A percentile compares a stretch with the other conserved stretches of the same genome.
Conservation (phyloP, 2,888 invertebrate genomes). For the Agonopterix arenella region DNA sequence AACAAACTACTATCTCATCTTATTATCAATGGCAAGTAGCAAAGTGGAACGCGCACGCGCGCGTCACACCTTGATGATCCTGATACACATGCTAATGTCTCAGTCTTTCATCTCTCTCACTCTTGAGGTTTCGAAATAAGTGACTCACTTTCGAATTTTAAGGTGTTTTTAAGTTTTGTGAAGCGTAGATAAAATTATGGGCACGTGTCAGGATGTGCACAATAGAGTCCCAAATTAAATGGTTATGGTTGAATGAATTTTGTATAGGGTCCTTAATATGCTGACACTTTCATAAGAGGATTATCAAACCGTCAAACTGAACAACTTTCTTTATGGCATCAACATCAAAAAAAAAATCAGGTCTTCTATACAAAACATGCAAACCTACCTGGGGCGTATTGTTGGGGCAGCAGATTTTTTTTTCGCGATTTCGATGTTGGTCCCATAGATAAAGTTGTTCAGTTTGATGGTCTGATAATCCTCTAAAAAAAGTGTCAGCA, state of each 20-base stretch:
- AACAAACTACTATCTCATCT: slow-evolving; percentile 24
- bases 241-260: background rate
- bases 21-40: slow-evolving; percentile 35
- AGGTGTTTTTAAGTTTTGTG: background rate
- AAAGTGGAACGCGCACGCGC: slow-evolving; percentile 44
- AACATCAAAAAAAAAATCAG: too few relatives aligned
- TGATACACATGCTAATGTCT: slow-evolving; percentile 34
- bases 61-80: slow-evolving; percentile 41
- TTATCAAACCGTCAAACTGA: too few relatives aligned
- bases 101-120: slow-evolving; percentile 9
- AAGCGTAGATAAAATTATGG: slow-evolving; percentile 6
- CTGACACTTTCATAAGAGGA: too few relatives aligned
- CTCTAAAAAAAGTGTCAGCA: too few relatives aligned
- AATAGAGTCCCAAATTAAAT: slow-evolving; percentile 1
- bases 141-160: background rate
- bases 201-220: slow-evolving; percentile 16
- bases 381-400: too few relatives aligned
- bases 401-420: too few relatives aligned
- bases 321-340: too few relatives aligned
- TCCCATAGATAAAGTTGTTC: too few relatives aligned
- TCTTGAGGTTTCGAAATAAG: slow-evolving; percentile 1
- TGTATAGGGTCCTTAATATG: too few relatives aligned
- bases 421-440: too few relatives aligned
- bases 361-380: too few relatives aligned
- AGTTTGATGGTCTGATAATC: too few relatives aligned